Base-by-base conservation (phyloP, 2,888 invertebrate genomes). In the Melipona bicolor region DNA sequence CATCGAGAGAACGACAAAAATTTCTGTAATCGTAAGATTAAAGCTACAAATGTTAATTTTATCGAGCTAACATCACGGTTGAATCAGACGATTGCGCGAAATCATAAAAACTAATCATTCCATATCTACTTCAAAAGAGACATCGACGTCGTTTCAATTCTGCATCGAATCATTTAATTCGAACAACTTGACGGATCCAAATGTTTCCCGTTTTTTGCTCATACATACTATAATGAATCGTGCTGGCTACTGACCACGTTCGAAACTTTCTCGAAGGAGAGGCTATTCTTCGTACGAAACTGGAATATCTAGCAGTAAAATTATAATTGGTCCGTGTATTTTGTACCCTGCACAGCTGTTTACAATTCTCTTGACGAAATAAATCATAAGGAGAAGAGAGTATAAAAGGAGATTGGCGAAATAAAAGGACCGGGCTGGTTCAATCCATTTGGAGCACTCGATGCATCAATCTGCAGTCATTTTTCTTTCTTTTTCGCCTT, bases 311-410 rank as follows among this genome's bases (percentile, higher is more conserved):
- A 62, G 21, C 61, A n/a, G 21, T 32, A 17, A 32, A 32, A 59
- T 64, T 77, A 50, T 85, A 85, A 84, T 85, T 81, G 77, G 64
- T n/a, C 59, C 56, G 56, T 24, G 36, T 54, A 43, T 49, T 15
- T 43, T 43, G 43, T 11, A 43, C 9, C 43, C 43, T 43, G 43
- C 9, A 9, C 43, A 43, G 43, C 43, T 11, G 9, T 9, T 43
- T 43, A 43, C 71, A 77, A 85, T 77, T 69, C 61, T 79, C 77
- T 84, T 80, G 27, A 52, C 79, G 84, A 83, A 83, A 83, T 84
- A 75, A 83, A 83, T 80, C 76, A 79, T 73, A 74, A 77, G 36
- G 67, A 75, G 76, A 84, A 64, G 65, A 65, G 43, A 65, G 79
- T 61, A 32, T 32, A 36, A 65, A 71, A 61, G 59, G 77, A 54